Conservation (phyloP, 2,888 invertebrate species). For the Barypeithes pellucidus region DNA sequence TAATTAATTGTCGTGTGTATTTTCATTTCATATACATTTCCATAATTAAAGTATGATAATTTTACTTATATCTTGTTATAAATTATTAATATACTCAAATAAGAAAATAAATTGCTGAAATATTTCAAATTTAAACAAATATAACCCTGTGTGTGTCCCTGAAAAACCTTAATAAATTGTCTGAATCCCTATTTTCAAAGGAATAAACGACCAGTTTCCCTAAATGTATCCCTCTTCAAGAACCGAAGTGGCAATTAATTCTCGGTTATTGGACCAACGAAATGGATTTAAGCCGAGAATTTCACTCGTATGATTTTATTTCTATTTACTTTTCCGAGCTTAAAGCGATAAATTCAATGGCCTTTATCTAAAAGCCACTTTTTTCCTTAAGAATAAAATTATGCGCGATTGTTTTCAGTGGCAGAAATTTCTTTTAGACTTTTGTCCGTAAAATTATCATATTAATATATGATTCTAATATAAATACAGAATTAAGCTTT, state of each 20-base stretch:
- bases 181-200: slow-evolving; percentile 17
- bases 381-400: neutral
- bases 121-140: slow-evolving; percentile 10
- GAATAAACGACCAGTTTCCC: slow-evolving; percentile 10
- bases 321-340: slow-evolving; percentile 4
- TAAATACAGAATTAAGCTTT: too few relatives aligned
- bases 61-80: too few relatives aligned
- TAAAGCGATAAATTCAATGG: neutral
- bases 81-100: neutral
- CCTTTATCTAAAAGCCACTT: neutral
- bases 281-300: slow-evolving; percentile 19
- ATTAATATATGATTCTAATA: too few relatives aligned
- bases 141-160: neutral
- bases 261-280: slow-evolving; percentile 21
- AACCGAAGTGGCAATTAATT: slow-evolving; percentile 16
- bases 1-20: too few relatives aligned
- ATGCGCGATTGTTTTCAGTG: neutral
- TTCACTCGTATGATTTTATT: slow-evolving; percentile 15
- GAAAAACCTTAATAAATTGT: slow-evolving; percentile 21
- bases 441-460: too few relatives aligned
- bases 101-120: neutral
- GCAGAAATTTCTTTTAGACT: neutral
- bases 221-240: slow-evolving; percentile 21
- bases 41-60: too few relatives aligned
- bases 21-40: too few relatives aligned